Evolutionary conservation across 1,140 invertebrate species (phyloP).

Genomic region (Mercenaria mercenaria): DNA sequence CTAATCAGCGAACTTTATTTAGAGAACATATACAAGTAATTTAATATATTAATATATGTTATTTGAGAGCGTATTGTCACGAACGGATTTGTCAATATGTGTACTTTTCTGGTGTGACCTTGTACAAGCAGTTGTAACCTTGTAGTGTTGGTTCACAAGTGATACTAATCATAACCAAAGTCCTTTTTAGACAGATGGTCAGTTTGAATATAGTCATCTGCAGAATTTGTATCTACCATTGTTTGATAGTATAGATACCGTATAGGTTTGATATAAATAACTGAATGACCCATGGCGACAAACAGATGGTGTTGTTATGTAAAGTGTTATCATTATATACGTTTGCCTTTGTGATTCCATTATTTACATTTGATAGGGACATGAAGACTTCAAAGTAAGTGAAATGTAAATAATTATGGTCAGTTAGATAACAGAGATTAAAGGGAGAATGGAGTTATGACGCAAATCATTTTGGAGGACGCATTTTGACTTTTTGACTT

Average conservation of each 20-base stretch:
- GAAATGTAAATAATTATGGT: background rate
- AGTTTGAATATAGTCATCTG: background rate
- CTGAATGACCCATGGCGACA: background rate
- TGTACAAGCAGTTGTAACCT: no score
- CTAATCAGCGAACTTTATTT: no score
- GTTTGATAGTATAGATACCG: no score
- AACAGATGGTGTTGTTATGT: background rate
- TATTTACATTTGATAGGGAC: background rate
- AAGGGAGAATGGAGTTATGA: background rate
- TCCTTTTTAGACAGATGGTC: constrained; percentile 1
- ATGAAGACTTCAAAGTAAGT: background rate
- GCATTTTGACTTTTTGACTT: background rate
- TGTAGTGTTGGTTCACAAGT: no score
- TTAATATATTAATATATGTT: no score
- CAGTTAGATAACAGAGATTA: background rate
- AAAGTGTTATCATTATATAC: background rate
- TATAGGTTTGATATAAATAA: no score
- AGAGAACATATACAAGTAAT: no score
- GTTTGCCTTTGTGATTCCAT: background rate
- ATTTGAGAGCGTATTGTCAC: no score
- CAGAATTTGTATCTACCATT: no score
- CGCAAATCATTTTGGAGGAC: background rate
- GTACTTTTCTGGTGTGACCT: no score
- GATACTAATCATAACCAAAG: no score
- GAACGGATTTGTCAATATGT: no score